Evolutionary conservation across 2,113 vertebrate species (phyloP).

Genomic region (Notarius lentiginosus): DNA sequence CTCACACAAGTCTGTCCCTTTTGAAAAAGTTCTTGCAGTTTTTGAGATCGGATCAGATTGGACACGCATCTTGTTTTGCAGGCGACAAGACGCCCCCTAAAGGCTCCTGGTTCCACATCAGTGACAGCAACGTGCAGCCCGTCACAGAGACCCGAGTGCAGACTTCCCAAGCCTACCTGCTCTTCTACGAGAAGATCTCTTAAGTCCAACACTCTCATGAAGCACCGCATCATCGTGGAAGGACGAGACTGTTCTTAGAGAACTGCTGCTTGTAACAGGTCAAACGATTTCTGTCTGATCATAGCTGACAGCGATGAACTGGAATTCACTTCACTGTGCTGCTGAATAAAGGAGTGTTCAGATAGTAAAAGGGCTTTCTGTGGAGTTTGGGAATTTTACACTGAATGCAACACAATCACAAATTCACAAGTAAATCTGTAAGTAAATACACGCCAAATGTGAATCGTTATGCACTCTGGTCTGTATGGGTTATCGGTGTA

Average conservation of each 20-base stretch:
- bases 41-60: too few relatives aligned
- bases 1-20: not conserved
- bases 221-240: not conserved
- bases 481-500: not conserved
- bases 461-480: not conserved
- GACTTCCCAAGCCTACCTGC: constrained; percentile 91
- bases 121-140: constrained; percentile 85
- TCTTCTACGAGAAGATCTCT: constrained; percentile 89
- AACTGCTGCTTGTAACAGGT: not conserved
- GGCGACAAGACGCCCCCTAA: constrained; percentile 67
- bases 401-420: not conserved
- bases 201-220: constrained; percentile 41
- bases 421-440: not conserved
- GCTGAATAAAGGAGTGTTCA: not conserved
- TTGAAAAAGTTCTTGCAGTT: too few relatives aligned
- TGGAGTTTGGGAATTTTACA: not conserved
- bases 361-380: not conserved
- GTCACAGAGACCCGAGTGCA: constrained; percentile 82
- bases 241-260: not conserved
- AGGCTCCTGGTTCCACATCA: constrained; percentile 93
- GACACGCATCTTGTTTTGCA: not conserved
- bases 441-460: not conserved
- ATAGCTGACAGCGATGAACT: not conserved
- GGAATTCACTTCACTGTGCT: not conserved
- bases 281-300: not conserved